Base-by-base conservation (phyloP, 2,113 vertebrate genomes). In the Hydropotes inermis region DNA sequence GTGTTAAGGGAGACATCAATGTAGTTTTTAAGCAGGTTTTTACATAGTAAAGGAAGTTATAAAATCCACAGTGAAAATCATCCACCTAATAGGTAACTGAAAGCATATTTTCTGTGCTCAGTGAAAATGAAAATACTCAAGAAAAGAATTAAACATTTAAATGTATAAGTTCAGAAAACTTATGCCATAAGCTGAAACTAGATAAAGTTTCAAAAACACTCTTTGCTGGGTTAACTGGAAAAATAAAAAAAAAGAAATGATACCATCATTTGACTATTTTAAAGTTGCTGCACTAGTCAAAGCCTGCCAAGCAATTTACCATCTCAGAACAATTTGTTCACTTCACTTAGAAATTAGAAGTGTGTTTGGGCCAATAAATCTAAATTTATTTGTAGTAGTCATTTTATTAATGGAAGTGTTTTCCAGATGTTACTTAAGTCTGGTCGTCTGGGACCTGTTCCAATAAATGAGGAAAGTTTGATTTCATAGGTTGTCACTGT, bases 381-480 rank as follows among this genome's bases (percentile, higher is more conserved):
- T 96, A 96, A 97, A 88, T 98, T 98, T 99, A 98, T 97, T 97
- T 98, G 98, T 98, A 98, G 98, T 98, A 98, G 98, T 99, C 90
- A 79, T 98, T 99, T 98, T 99, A 98, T 99, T 99, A 99, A 99
- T 98, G 98, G 98, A 98, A 98, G 98, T 99, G 97, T 99, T 99
- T 99, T 99, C 98, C 99, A 99, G 99, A 99, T 99, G 98, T 99
- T 99, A 98, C 97, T 90, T 86, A 98, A 98, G 98, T 98, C 99
- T 98, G 98, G 99, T 98, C 98, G 87, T 98, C 98, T 84, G 98
- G 99, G 98, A 97, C 74, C 78, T 76, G 82, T 98, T 99, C 99
- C 99, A 99, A 86, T 36, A 97, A 96, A 93, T 98, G 98, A 99
- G 99, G 98, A 99, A 99, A 99, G 97, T 98, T 98, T 99, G 98